Conservation (phyloP, 2,888 invertebrate genomes). For the Drosophila rubida region DNA sequence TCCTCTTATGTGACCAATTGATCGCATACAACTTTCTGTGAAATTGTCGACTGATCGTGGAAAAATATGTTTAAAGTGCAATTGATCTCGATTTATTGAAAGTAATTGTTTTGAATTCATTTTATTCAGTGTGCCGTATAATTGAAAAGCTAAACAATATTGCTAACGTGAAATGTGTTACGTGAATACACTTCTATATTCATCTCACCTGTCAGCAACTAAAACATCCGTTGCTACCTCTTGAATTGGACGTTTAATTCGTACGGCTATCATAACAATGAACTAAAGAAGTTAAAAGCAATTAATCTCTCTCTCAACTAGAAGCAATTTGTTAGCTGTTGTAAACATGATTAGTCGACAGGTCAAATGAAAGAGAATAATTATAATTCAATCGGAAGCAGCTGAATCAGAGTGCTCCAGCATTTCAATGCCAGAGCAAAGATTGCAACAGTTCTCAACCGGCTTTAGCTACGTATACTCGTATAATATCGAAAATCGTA, state of each 20-base stretch:
- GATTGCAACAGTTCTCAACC: conserved; percentile 4
- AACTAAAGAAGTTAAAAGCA: background rate
- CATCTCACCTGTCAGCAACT: too few relatives aligned
- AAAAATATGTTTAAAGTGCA: background rate
- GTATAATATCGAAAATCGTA: background rate
- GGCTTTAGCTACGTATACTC: background rate
- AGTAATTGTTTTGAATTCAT: background rate
- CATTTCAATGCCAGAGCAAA: background rate
- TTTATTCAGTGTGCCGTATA: background rate
- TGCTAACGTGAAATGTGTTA: too few relatives aligned
- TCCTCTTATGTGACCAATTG: background rate
- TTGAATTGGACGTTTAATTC: background rate
- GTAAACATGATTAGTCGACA: background rate
- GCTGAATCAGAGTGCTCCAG: background rate
- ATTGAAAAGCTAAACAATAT: too few relatives aligned
- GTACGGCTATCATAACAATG: background rate
- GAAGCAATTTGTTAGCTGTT: too few relatives aligned
- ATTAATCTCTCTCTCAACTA: too few relatives aligned
- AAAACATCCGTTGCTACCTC: background rate
- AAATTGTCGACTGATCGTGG: background rate
- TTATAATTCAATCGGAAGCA: background rate
- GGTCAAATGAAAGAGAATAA: background rate
- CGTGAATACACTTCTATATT: too few relatives aligned
- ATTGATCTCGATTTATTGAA: background rate
- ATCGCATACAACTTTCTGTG: background rate